phyloP scores from a whole-genome alignment of 2,888 invertebrate species.

The Hartigia nigra region DNA sequence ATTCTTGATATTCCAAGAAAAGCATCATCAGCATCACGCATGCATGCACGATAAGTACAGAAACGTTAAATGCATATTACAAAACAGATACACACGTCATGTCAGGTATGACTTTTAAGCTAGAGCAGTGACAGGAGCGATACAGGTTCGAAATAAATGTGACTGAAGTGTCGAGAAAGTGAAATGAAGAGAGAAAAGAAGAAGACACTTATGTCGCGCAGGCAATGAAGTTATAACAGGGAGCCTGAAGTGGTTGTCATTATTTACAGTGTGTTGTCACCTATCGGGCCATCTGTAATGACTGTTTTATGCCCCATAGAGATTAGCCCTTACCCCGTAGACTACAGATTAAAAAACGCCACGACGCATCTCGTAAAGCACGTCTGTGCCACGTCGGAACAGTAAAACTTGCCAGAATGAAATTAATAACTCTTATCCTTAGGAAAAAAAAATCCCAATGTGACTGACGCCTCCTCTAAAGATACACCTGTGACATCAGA shows the following conservation, averaged over 20 bases:
- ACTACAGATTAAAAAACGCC: constrained; percentile 11
- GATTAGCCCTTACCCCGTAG: constrained; percentile 48
- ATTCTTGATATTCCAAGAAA: too few relatives aligned
- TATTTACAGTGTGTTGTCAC: constrained; percentile 59
- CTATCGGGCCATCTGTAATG: constrained; percentile 63
- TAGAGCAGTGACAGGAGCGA: background rate
- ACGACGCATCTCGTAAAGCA: constrained; percentile 25
- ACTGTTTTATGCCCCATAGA: constrained; percentile 61
- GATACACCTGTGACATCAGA: background rate
- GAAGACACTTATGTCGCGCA: background rate
- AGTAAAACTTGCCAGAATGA: background rate
- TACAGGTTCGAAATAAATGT: background rate
- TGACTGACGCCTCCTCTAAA: background rate
- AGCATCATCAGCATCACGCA: too few relatives aligned
- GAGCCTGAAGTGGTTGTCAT: constrained; percentile 27
- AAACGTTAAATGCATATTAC: background rate
- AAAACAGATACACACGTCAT: background rate
- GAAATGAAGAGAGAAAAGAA: background rate
- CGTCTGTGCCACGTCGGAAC: background rate
- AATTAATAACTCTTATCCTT: background rate
- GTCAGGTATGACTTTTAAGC: background rate
- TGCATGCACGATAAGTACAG: background rate
- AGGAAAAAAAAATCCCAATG: background rate
- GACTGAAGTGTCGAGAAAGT: background rate
- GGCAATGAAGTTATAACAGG: background rate